Evolutionary conservation across 1,140 invertebrate genomes (phyloP), one percentile per base, ranked within the genome.

Genomic region (Oscheius sp.): DNA sequence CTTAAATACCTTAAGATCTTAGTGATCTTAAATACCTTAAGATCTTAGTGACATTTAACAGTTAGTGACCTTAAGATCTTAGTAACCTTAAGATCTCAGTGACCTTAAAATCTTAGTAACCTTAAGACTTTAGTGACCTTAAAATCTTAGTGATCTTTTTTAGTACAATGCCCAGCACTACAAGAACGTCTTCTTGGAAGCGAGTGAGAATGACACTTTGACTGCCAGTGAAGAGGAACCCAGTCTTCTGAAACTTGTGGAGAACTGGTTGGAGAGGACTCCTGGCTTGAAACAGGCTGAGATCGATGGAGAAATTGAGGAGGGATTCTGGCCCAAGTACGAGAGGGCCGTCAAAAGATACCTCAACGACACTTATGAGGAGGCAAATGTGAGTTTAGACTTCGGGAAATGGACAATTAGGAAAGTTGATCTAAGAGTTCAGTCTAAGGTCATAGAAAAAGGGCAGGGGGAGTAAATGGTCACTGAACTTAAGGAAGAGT

Each of bases 281-380:
- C 95, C 95, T 0, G 95, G 95, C 0, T 55, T 74, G 64, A 74
- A 74, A 38, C 45, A 55, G 20, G 59, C 58, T 58, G 62, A 45
- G 31, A 87, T 97, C 1, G 90, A 92, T 78, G 70, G 67, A n/a
- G 85, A 85, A 63, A 85, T 89, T 62, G 92, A 91, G 1, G 95
- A 95, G 80, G 90, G 95, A 84, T 98, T 97, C 85, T 96, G 93
- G 93, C 89, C 90, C 3, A 93, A 94, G 79, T 97, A 95, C 84
- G 88, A 90, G 78, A 87, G 63, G 20, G 78, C 81, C 15, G 80
- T 81, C 0, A 79, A 74, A 28, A 46, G 29, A 10, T 81, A 68
- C 61, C 73, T 81, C 29, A 32, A 52, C 18, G 80, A 81, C 71
- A 46, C 82, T 77, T 68, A 79, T 23, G 32, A 45, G 29, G 67